Conservation (phyloP, 2,113 vertebrate species). For the Nothoprocta pentlandii region DNA sequence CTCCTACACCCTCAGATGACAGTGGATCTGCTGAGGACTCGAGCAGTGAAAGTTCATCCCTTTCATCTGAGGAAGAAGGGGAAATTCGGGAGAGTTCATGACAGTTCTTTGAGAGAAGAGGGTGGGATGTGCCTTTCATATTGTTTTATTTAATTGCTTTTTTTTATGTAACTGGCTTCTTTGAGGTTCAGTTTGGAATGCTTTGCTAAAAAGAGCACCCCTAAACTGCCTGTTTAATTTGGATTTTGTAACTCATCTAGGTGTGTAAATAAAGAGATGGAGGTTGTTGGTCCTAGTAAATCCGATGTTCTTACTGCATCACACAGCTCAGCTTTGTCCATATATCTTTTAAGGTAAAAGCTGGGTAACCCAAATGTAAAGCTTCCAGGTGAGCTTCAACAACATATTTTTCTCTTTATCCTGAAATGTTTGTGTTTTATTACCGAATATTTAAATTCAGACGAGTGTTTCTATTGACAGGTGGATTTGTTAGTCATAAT, state of each 20-base stretch:
- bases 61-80: slow-evolving; percentile 73
- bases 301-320: not conserved
- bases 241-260: not conserved
- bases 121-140: slow-evolving; percentile 1
- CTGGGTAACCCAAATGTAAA: not conserved
- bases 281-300: not conserved
- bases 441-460: no score
- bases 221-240: not conserved
- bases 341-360: not conserved
- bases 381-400: not conserved
- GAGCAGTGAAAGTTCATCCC: slow-evolving; percentile 59
- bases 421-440: not conserved
- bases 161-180: not conserved
- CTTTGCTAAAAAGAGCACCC: not conserved
- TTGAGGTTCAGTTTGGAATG: not conserved
- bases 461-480: not conserved
- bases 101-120: slow-evolving; percentile 2
- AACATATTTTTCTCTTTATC: not conserved
- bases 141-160: slow-evolving; percentile 10
- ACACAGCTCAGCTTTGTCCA: not conserved
- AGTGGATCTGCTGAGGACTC: slow-evolving; percentile 61
- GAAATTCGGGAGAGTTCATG: slow-evolving; percentile 65
- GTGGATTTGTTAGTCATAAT: not conserved
- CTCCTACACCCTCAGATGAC: slow-evolving; percentile 62
- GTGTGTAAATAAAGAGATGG: not conserved